Percentiles rank a stretch among this genome's conserved stretches.
Evolutionary conservation across 2,113 vertebrate species (phyloP).

Genomic region (Misgurnus mizolepis): DNA sequence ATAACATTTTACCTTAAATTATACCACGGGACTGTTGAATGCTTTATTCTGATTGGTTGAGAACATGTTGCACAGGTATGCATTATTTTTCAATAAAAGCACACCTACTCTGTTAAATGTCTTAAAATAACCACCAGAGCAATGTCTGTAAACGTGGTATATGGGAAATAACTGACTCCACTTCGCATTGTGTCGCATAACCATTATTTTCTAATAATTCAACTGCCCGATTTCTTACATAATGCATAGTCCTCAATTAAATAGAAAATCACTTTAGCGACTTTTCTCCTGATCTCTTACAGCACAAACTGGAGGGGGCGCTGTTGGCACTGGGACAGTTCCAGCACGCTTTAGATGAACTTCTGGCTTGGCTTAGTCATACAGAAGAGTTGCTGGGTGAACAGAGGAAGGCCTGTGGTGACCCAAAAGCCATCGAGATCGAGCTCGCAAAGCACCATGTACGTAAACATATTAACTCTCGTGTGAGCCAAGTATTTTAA

Average conservation of each 20-base stretch:
- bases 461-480: constrained; percentile 60
- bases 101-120: no score
- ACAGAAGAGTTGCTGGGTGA: constrained; percentile 92
- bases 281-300: constrained; percentile 64
- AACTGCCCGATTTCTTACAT: no score
- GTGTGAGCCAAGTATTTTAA: no score
- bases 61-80: no score
- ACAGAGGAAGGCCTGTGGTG: constrained; percentile 89
- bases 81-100: no score
- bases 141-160: no score
- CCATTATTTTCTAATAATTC: background rate
- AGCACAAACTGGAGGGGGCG: constrained; percentile 97
- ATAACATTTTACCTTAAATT: background rate
- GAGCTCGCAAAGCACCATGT: constrained; percentile 99
- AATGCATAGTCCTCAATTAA: no score
- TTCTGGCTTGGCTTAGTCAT: constrained; percentile 91
- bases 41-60: no score
- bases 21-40: no score
- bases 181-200: no score
- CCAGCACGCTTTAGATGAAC: constrained; percentile 94
- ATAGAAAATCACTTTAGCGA: background rate
- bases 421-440: constrained; percentile 97
- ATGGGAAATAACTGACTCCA: no score
- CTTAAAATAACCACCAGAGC: no score
- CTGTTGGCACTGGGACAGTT: constrained; percentile 95